Evolutionary conservation across 2,113 vertebrate species (phyloP), one percentile per base, ranked within the genome.

Genomic region (Mustela nigripes): DNA sequence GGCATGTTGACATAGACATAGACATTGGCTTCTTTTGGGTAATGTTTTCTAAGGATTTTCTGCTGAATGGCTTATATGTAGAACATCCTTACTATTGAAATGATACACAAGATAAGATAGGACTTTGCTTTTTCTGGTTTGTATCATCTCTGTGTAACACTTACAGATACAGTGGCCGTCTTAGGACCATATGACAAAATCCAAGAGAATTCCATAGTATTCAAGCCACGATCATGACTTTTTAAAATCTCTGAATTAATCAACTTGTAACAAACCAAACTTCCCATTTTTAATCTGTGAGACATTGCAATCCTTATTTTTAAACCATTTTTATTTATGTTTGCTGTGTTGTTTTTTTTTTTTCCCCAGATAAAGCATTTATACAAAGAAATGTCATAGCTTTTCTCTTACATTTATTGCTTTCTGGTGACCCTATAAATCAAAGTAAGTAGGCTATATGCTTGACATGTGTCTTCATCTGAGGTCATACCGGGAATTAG

Each of bases 211-310:
- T 62, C 85, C 18, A 39, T 58, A 42, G 3, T 85, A 60, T 94
- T 53, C 10, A 89, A 69, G 22, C 73, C 42, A 50, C 5, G 31
- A 1, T 0, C n/a, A 14, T 89, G 33, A 56, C 8, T 56, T 90
- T 36, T 16, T 83, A 79, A 82, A 50, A 50, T 89, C 36, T 63
- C 31, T 65, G 18, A 92, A 83, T 56, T 93, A 92, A 81, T 11
- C n/a, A 91, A 76, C 5, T 19, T 33, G 16, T 78, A 94, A n/a
- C 63, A 15, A 79, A 73, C 48, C 48, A 8, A 6, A 33, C 19
- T 94, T 95, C 24, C 45, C 76, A n/a, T 53, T 81, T 84, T 88
- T 94, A 81, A 45, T 60, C 67, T 48, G 11, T 60, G 28, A 80
- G 39, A 50, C 63, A 21, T 78, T 63, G 5, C 1, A 48, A 19